phyloP scores from a whole-genome alignment of 2,113 vertebrate species.

The Bos indicus region DNA sequence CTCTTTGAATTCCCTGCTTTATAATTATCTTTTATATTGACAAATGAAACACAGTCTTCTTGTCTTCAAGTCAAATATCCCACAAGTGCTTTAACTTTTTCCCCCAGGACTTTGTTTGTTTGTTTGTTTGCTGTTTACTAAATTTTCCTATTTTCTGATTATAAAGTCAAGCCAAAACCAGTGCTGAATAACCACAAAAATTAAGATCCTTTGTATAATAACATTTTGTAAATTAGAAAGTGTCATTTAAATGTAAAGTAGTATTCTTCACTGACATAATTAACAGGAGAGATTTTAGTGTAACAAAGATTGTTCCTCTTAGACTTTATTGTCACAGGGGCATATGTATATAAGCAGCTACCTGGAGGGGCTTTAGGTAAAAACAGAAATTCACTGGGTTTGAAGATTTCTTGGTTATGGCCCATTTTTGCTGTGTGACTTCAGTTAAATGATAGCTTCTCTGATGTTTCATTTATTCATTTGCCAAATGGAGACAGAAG shows the following conservation, averaged over 20 bases:
- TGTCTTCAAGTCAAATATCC: neutral
- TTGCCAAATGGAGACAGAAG: neutral
- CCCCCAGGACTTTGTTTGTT: neutral
- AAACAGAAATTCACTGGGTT: neutral
- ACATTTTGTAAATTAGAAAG: slow-evolving; percentile 10
- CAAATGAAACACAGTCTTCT: neutral
- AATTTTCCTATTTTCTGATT: slow-evolving; percentile 27
- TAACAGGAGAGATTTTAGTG: neutral
- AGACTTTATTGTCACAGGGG: neutral
- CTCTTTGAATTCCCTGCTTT: neutral
- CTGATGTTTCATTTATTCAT: neutral
- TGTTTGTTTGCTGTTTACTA: slow-evolving; percentile 17
- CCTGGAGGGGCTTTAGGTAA: neutral
- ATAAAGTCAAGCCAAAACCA: neutral
- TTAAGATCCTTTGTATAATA: neutral
- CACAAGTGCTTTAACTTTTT: neutral
- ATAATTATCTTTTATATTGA: slow-evolving; percentile 34
- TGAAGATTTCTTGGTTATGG: neutral
- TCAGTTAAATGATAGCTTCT: neutral
- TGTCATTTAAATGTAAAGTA: neutral
- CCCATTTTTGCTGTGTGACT: neutral
- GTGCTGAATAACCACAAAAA: neutral
- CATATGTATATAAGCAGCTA: neutral
- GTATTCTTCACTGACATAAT: neutral
- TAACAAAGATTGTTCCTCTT: neutral